A percentile compares a stretch with the other conserved stretches of the same genome.
phyloP scores from a whole-genome alignment of 2,888 invertebrate genomes.

The Mesorhabditis belari region DNA sequence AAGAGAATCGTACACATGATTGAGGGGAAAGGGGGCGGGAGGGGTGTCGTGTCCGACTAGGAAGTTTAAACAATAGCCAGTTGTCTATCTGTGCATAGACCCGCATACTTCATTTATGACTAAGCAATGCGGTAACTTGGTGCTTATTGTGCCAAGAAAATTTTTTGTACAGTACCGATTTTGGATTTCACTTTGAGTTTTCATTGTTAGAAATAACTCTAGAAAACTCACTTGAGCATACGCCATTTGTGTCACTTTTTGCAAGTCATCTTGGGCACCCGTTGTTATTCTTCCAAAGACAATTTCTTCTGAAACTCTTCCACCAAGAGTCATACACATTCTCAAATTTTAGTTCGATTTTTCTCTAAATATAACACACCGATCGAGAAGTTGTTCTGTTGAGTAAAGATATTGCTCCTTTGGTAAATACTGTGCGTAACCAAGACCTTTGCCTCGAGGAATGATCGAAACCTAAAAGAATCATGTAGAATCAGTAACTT shows the following conservation, averaged over 20 bases:
- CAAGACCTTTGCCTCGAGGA: conserved; percentile 76
- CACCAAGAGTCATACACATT: conserved; percentile 43
- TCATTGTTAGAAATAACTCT: neutral
- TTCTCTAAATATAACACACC: conserved; percentile 11
- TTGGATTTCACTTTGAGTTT: too few relatives aligned
- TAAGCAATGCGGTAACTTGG: too few relatives aligned
- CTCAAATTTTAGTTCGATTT: conserved; percentile 9
- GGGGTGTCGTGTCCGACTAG: too few relatives aligned
- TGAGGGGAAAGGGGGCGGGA: too few relatives aligned
- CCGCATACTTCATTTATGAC: too few relatives aligned
- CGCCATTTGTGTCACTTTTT: conserved; percentile 94
- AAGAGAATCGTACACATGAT: too few relatives aligned
- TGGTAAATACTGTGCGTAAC: conserved; percentile 96
- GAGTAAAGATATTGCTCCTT: conserved; percentile 95
- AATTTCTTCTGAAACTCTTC: conserved; percentile 79
- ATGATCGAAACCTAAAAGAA: conserved; percentile 77
- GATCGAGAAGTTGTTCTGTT: conserved; percentile 71
- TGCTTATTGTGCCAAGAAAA: too few relatives aligned
- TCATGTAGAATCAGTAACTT: neutral
- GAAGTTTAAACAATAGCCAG: too few relatives aligned
- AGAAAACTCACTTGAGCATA: conserved; percentile 73
- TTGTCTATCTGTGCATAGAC: too few relatives aligned
- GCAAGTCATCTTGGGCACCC: conserved; percentile 94
- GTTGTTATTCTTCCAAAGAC: conserved; percentile 94
- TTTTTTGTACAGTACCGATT: too few relatives aligned